Conservation (phyloP, 2,888 invertebrate species). For the Barypeithes pellucidus region DNA sequence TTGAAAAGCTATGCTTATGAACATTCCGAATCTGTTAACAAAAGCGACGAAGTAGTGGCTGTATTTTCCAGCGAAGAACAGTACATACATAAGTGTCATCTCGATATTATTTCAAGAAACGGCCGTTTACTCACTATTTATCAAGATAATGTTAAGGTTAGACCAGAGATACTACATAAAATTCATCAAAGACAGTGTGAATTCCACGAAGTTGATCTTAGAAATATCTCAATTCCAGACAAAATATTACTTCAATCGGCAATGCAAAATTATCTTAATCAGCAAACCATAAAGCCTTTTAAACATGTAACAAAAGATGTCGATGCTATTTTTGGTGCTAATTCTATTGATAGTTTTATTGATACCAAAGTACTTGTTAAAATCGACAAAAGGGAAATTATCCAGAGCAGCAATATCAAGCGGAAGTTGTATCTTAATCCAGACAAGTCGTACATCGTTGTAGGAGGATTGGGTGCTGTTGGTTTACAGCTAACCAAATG, state of each 20-base stretch:
- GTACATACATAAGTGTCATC: background rate
- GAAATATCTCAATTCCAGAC: slow-evolving; percentile 10
- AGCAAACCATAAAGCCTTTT: slow-evolving; percentile 1
- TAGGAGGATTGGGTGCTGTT: slow-evolving; percentile 21
- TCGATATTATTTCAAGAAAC: slow-evolving; percentile 10
- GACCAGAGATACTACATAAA: slow-evolving; percentile 2
- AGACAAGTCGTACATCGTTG: slow-evolving; percentile 28
- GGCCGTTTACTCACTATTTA: slow-evolving; percentile 13
- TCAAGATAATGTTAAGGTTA: slow-evolving; percentile 4
- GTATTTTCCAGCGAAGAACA: slow-evolving; percentile 27
- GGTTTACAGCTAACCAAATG: slow-evolving; percentile 24
- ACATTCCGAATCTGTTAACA: background rate
- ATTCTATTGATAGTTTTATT: slow-evolving; percentile 5
- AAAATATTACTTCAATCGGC: background rate
- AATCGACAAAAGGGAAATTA: slow-evolving; percentile 8
- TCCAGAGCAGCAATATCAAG: background rate
- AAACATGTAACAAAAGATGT: background rate
- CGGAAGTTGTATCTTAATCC: slow-evolving; percentile 21
- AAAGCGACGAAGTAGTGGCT: background rate
- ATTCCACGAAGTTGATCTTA: slow-evolving; percentile 17
- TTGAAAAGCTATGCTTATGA: background rate
- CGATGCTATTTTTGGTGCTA: background rate
- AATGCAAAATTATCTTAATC: slow-evolving; percentile 15
- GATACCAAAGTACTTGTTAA: slow-evolving; percentile 3
- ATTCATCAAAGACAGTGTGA: slow-evolving; percentile 20